phyloP scores from a whole-genome alignment of 2,888 invertebrate species.

The Alloscopus bannaensis region DNA sequence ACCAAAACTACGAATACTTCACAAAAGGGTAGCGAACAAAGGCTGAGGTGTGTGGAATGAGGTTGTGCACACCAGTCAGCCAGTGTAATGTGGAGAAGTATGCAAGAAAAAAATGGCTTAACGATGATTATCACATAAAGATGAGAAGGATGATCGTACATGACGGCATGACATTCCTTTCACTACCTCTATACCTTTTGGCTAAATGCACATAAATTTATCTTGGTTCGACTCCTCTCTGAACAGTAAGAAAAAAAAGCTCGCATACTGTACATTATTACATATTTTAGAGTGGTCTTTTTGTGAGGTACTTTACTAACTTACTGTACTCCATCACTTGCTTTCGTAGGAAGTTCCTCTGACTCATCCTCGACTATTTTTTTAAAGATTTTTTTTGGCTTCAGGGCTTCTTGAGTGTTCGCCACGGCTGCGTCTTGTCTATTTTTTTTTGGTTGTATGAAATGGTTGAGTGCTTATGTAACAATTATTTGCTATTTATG shows the following conservation, averaged over 20 bases:
- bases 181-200: constrained; percentile 28
- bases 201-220: constrained; percentile 25
- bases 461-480: constrained; percentile 56
- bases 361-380: constrained; percentile 41
- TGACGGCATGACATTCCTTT: constrained; percentile 50
- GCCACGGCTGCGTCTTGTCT: not conserved
- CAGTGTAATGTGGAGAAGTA: not conserved
- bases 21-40: no score
- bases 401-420: no score
- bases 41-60: no score
- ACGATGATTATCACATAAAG: constrained; percentile 41
- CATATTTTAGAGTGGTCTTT: not conserved
- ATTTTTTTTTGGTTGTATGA: constrained; percentile 16
- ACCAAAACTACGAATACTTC: no score
- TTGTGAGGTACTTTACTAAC: constrained; percentile 26
- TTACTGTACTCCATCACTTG: constrained; percentile 59
- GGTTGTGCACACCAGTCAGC: not conserved
- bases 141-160: constrained; percentile 34
- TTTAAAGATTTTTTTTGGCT: not conserved
- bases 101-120: constrained; percentile 28
- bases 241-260: not conserved
- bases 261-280: not conserved
- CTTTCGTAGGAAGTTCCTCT: constrained; percentile 58
- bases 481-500: constrained; percentile 47
- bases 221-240: not conserved